Base-by-base conservation (phyloP, 2,113 vertebrate genomes). In the Dendrocopos noguchii region DNA sequence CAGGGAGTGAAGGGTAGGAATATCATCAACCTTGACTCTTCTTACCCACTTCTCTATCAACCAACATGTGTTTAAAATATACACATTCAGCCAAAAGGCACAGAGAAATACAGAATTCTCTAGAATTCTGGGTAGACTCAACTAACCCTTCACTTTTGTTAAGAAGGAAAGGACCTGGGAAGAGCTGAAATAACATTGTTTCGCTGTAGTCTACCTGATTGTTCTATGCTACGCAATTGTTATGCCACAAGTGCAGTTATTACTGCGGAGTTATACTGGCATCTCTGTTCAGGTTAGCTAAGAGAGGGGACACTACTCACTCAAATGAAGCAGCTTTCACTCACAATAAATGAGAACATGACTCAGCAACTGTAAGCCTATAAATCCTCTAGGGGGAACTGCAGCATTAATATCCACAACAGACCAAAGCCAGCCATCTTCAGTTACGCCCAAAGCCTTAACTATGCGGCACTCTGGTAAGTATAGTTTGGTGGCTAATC, bases 381-480 rank as follows among this genome's bases (percentile, higher is more conserved):
- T 63, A 4, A 27, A 8, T 93, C 82, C 95, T 96, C 63, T 91
- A 97, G 96, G 42, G 92, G 97, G 95, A 88, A 90, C 87, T 89
- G 80, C 10, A 90, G 86, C 31, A 80, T 50, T 75, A 87, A n/a
- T 29, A 82, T 77, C 31, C 27, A 16, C 57, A 72, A n/a, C 24
- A 71, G 31, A 10, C 16, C 39, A 64, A 46, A 22, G 39, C 7
- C 60, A 91, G 12, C 5, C 72, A 8, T 33, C 24, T 76, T 39
- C 7, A 0, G 63, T n/a, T 46, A 18, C 12, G 8, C 9, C 42
- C 53, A 80, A 60, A 10, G 22, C n/a, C 12, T 15, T 12, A 33
- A 78, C 28, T 8, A 18, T 31, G 59, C 1, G 6, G 47, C 77
- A 66, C 31, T 39, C n/a, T 31, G 60, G 19, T 14, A 2, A 2